Conservation (phyloP, 2,888 invertebrate species). For the Drosophila algonquin region DNA sequence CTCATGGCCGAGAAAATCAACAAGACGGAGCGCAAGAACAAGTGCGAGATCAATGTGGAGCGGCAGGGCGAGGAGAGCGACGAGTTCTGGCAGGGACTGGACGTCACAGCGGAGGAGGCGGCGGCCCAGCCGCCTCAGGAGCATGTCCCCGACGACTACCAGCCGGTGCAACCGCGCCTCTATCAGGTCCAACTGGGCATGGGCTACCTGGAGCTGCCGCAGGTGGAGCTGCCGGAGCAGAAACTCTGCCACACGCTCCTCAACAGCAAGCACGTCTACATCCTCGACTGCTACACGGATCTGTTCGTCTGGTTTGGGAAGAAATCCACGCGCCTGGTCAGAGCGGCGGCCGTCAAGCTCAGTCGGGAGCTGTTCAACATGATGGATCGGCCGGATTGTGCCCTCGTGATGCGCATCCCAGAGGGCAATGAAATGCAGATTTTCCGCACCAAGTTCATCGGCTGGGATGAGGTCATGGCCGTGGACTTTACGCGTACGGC, state of each 20-base stretch:
- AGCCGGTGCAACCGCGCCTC: constrained; percentile 87
- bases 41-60: constrained; percentile 94
- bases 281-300: constrained; percentile 96
- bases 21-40: constrained; percentile 98
- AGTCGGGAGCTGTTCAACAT: constrained; percentile 98
- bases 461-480: constrained; percentile 99
- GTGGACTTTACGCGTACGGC: constrained; percentile 99
- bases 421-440: constrained; percentile 97
- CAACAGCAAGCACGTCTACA: constrained; percentile 96
- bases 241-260: constrained; percentile 91
- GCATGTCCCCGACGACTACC: constrained; percentile 78
- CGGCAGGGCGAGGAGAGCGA: constrained; percentile 91
- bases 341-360: constrained; percentile 98
- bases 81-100: constrained; percentile 93
- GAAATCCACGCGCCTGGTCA: constrained; percentile 96
- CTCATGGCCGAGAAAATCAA: constrained; percentile 99
- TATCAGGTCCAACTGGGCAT: constrained; percentile 98
- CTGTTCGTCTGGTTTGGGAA: constrained; percentile 99
- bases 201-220: constrained; percentile 99
- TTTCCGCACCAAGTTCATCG: constrained; percentile 98
- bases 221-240: constrained; percentile 91
- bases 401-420: constrained; percentile 94
- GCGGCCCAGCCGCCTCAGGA: constrained; percentile 84
- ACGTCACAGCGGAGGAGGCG: constrained; percentile 79
- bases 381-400: constrained; percentile 94